Evolutionary conservation across 2,113 vertebrate species (phyloP), one percentile per base, ranked within the genome.

Genomic region (Pristiophorus japonicus): DNA sequence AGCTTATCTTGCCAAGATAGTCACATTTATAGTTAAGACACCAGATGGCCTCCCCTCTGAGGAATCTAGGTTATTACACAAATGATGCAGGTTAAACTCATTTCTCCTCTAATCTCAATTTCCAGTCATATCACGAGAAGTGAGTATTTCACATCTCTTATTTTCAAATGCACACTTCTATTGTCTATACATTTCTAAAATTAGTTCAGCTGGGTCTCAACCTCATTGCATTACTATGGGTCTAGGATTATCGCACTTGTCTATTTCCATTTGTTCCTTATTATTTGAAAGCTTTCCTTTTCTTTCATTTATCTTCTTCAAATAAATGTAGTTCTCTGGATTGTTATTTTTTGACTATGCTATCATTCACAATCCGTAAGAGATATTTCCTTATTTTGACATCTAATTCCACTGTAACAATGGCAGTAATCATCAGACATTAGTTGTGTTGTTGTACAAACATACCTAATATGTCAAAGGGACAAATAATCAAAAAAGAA

Each of bases 51-150:
- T 34, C 51, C 24, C 45, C 93, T 42, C 88, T 38, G 62, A 92
- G 59, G 88, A 92, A 22, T 92, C 88, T 38, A 94, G 30, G 42
- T 94, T 51, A 94, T 94, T 73, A 70, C 66, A 70, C 66, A 94
- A 94, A 51, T 34, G 24, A 94, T 94, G 65, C 66, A 94, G 93
- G 65, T 70, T 51, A 94, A 73, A 51, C 42, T 47, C 24, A 94
- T 94, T 66, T 94, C 42, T 94, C 92, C 27, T 94, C 65, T 70
- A 70, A 73, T 51, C 45, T 70, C 34, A 94, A n/a, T 70, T 94
- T 94, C 11, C 42, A 70, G 45, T 51, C 93, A 70, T 16, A 94
- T 51, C 27, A 73, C 24, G 24, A 34, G 7, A 67, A 66, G 8
- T 94, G 45, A 94, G 45, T 94, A 51, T 34, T 47, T 94, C 66